Evolutionary conservation across 1,140 invertebrate species (phyloP).

Genomic region (Meloidogyne floridensis): DNA sequence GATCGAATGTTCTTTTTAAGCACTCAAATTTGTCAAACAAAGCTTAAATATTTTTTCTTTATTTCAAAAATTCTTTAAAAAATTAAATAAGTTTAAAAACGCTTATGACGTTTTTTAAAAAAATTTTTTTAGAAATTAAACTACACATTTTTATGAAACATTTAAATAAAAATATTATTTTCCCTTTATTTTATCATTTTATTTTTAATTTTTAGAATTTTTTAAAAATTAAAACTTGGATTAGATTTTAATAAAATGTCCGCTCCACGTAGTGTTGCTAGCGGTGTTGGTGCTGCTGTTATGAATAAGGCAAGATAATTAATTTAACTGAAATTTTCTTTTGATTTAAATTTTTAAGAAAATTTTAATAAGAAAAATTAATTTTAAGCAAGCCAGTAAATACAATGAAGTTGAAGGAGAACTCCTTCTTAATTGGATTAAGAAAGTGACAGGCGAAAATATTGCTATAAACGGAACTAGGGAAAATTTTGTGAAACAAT

Average conservation of each 20-base stretch:
- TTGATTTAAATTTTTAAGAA: neutral
- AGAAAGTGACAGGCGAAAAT: conserved; percentile 76
- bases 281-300: conserved; percentile 64
- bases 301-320: conserved; percentile 66
- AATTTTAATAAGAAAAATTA: neutral
- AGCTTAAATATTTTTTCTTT: neutral
- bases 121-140: neutral
- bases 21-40: neutral
- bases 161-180: neutral
- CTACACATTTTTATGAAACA: neutral
- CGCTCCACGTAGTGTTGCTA: conserved; percentile 62
- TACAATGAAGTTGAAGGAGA: conserved; percentile 87
- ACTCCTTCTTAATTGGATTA: conserved; percentile 87
- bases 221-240: neutral
- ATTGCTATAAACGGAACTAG: conserved; percentile 75
- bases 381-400: conserved; percentile 70
- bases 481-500: conserved; percentile 80
- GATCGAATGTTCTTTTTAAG: neutral
- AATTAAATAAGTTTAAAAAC: neutral
- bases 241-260: conserved; percentile 37
- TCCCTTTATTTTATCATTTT: neutral
- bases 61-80: neutral
- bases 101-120: neutral
- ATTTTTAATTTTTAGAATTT: neutral
- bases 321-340: conserved; percentile 24